Base-by-base conservation (phyloP, 1,140 invertebrate genomes). In the Bombyx mandarina region DNA sequence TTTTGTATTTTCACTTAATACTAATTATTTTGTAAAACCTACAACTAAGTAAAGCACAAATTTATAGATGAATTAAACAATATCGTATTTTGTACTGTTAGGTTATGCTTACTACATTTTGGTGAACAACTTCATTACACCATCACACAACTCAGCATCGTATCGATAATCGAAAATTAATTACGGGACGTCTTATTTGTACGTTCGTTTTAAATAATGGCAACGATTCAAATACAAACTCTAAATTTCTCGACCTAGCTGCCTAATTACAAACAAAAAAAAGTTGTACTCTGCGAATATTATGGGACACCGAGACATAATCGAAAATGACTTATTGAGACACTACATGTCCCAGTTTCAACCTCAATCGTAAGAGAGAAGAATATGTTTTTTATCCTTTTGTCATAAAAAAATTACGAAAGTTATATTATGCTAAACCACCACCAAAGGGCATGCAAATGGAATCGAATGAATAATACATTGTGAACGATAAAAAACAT, bases 1-100 rank as follows among this genome's bases (percentile, higher is more conserved):
- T 66, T n/a, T 35, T 43, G 43, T 54, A 8, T 54, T 54, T 12
- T 44, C 7, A 51, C 18, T 66, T 48, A 62, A 66, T 61, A 49
- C 61, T 58, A 57, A 55, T 58, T 35, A 35, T 35, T 35, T 35
- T 35, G 26, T 35, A 73, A 67, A 72, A 72, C 72, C 73, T 80
- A 69, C 71, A 66, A 67, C 79, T 85, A 82, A 82, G 77, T 85
- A 82, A 85, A 85, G 82, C 79, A 85, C 79, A 80, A 64, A 67
- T 75, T 77, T 64, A 75, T 79, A 74, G 67, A 77, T 77, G 77
- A 79, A 75, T 35, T 75, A 78, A 71, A 78, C 67, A 76, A 79
- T 82, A 80, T 73, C 69, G 69, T 79, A 80, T 82, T 82, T 85
- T 85, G 82, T 85, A 85, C 82, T 85, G 79, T 81, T 67, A 84